A percentile compares a stretch with the other conserved stretches of the same genome.
Evolutionary conservation across 2,113 vertebrate species (phyloP).

Genomic region (Symphodus melops): DNA sequence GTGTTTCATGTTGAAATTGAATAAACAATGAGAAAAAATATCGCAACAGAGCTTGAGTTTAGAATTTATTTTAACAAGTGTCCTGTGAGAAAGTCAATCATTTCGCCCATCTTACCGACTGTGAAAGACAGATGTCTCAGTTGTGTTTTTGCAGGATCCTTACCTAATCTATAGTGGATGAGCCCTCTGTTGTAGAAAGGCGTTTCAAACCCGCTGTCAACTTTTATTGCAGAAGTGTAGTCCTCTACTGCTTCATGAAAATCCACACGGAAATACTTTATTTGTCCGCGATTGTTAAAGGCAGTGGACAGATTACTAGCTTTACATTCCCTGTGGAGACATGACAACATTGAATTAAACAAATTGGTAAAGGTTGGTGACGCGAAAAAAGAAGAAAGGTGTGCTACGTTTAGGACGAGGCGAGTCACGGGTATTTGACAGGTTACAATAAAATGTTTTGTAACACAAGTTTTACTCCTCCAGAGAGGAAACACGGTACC

Average conservation of each 20-base stretch:
- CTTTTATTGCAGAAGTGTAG: constrained; percentile 87
- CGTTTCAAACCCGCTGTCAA: constrained; percentile 84
- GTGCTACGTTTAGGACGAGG: background rate
- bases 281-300: constrained; percentile 92
- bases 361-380: background rate
- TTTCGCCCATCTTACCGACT: too few relatives aligned
- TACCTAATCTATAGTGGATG: constrained; percentile 92
- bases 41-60: background rate
- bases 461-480: background rate
- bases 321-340: constrained; percentile 76
- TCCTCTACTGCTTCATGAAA: constrained; percentile 93
- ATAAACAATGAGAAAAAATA: background rate
- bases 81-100: background rate
- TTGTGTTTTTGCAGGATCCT: constrained; percentile 32
- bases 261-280: constrained; percentile 92
- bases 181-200: constrained; percentile 96
- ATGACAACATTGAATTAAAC: constrained; percentile 21
- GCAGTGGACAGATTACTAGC: constrained; percentile 84
- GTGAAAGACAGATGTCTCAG: background rate
- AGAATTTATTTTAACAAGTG: constrained; percentile 1
- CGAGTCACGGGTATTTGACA: background rate
- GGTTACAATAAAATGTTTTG: constrained; percentile 18
- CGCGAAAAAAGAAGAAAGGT: too few relatives aligned
- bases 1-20: too few relatives aligned
- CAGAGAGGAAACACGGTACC: constrained; percentile 59